Base-by-base conservation (phyloP, 2,888 invertebrate species). In the Eupeodes luniger region DNA sequence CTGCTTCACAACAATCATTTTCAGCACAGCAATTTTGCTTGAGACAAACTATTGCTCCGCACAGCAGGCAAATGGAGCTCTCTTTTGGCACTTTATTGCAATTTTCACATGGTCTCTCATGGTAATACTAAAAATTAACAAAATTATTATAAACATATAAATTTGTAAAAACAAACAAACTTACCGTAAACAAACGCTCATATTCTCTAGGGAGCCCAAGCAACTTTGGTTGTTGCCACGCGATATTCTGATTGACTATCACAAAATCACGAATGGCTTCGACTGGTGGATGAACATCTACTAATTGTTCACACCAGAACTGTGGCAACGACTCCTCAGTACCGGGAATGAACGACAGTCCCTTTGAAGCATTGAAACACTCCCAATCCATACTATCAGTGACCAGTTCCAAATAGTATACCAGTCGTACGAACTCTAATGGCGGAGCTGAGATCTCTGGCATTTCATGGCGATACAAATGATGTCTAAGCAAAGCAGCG, bases 61-160 rank as follows among this genome's bases (percentile, higher is more conserved):
- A 99, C 84, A 98, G 94, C 91, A 99, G 95, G 93, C 99, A 99
- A 90, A 99, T 96, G 90, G 97, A 97, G 51, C 98, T 97, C 94
- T 99, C 97, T 91, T 96, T 96, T 89, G 99, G 99, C 91, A 98
- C 96, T 89, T 96, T 96, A 92, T 97, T 97, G 94, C 99, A 99
- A 92, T 97, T 96, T 90, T 95, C 95, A 94, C 99, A 99, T 87
- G 96, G 96, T 91, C 97, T 95, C 93, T 97, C 97, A 93, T 98
- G 98, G 94, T 98, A 99, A 94, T 97, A 97, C 96, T 97, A 92
- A 19, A 94, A 91, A 89, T 14, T 77, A 51, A 14, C 19, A 40
- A 49, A 3, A 53, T 27, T 12, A 44, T 12, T 16, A 27, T 27
- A 55, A 16, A n/a, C 14, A 16, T 64, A 6, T 34, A 1, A 19